These are phyloP conservation scores for Ethmia dodecea DNA, from an alignment of 2,888 invertebrate genomes.

Conservation along the genomic window DNA sequence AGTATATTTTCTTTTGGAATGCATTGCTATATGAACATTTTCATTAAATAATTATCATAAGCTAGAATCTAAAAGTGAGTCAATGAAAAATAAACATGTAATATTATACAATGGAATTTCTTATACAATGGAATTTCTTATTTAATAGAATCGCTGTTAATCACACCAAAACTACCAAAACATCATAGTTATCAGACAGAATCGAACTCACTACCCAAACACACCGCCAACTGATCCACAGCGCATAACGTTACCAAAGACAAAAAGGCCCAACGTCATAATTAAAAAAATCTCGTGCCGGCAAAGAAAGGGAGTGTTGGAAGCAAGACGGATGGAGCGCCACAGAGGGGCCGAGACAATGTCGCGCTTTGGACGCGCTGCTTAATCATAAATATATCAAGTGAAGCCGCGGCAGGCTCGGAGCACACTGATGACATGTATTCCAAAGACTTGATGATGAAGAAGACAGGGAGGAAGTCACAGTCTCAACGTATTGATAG, in stretches of 20 bases:
- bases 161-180: no score
- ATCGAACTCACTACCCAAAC: constrained; percentile 24
- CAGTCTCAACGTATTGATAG: no score
- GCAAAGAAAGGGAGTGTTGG: constrained; percentile 73
- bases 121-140: no score
- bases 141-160: neutral
- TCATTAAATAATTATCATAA: no score
- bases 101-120: no score
- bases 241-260: constrained; percentile 28
- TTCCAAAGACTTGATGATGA: no score
- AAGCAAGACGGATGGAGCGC: constrained; percentile 71
- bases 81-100: no score
- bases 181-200: no score
- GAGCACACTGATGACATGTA: constrained; percentile 29
- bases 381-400: constrained; percentile 78
- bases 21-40: no score
- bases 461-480: no score
- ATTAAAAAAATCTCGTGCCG: constrained; percentile 77
- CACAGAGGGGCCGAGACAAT: constrained; percentile 71
- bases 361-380: constrained; percentile 64
- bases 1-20: no score
- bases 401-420: constrained; percentile 41
- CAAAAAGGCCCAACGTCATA: constrained; percentile 75
- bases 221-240: constrained; percentile 27
- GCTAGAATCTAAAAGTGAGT: no score